Evolutionary conservation across 2,797 vertebrate species (phyloP).

Genomic region (Hyperoplus lanceolatus): DNA sequence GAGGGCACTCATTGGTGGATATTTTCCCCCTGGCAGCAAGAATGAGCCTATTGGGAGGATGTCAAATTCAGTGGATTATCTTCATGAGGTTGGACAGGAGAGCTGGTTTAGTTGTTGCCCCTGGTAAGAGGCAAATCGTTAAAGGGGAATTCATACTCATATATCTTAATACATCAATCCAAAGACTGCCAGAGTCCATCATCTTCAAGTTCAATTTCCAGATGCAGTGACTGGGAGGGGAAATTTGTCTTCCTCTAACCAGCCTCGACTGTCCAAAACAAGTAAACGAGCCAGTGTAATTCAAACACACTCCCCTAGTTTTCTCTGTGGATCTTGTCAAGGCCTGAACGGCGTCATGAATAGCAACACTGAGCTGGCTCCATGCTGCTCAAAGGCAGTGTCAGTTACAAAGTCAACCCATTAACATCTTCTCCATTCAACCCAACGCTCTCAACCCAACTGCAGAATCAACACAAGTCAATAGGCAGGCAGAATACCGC

Average conservation of each 20-base stretch:
- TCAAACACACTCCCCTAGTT: slow-evolving; percentile 55
- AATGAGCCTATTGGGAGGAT: slow-evolving; percentile 58
- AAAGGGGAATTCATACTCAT: slow-evolving; percentile 66
- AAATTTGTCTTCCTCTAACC: slow-evolving; percentile 46
- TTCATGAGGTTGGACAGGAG: slow-evolving; percentile 63
- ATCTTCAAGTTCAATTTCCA: slow-evolving; percentile 69
- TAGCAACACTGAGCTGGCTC: slow-evolving; percentile 54
- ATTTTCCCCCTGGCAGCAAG: slow-evolving; percentile 61
- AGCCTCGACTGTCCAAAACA: slow-evolving; percentile 59
- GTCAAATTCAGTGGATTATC: slow-evolving; percentile 75
- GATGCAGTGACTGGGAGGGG: slow-evolving; percentile 49
- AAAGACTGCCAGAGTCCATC: slow-evolving; percentile 56
- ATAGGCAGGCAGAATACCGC: slow-evolving; percentile 54
- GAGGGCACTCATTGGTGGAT: slow-evolving; percentile 53
- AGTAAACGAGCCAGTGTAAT: slow-evolving; percentile 59
- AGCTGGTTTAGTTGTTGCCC: slow-evolving; percentile 63
- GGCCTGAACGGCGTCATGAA: slow-evolving; percentile 63
- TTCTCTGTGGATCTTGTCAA: slow-evolving; percentile 54
- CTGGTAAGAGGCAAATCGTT: slow-evolving; percentile 67
- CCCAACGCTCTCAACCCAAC: slow-evolving; percentile 40
- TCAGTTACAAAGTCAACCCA: slow-evolving; percentile 84
- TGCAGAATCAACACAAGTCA: slow-evolving; percentile 71
- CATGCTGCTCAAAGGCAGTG: slow-evolving; percentile 65
- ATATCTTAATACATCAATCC: slow-evolving; percentile 69
- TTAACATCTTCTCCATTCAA: slow-evolving; percentile 79